Base-by-base conservation (phyloP, 1,140 invertebrate species). In the Hyles euphorbiae region DNA sequence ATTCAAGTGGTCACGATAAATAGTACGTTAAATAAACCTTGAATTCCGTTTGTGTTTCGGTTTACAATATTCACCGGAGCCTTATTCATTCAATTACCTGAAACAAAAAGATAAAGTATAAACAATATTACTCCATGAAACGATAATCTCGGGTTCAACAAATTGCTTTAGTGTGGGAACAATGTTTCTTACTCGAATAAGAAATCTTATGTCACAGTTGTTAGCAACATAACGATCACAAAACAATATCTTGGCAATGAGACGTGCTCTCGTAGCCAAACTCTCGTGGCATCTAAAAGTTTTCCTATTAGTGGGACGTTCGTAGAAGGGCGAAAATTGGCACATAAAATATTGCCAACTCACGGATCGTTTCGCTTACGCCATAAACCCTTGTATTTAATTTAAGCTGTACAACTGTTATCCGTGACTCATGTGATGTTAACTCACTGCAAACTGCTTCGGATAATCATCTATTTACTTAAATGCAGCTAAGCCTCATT, bases 81-180 rank as follows among this genome's bases (percentile, higher is more conserved):
- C 49, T 56, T 63, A 65, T 60, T 61, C 11, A 52, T 58, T 57
- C 65, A 77, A 65, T 81, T 81, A 81, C 81, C 81, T 83, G 78
- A 63, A 80, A 82, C 68, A 74, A 67, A 72, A 69, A 71, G 52
- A 66, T 3, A 40, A 55, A 34, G 57, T 54, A 40, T 34, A 12
- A 45, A 5, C 8, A 40, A 2, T 40, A 40, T 5, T 8, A 40
- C 4, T 40, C 36, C 36, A 40, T 2, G 8, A 40, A 40, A 40
- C 36, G 8, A 40, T 5, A 40, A 40, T 40, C 36, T 5, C 8
- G 8, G 2, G 5, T 40, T 5, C 36, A 40, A 40, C 8, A 40
- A 40, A 40, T 40, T 8, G 36, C 36, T 40, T 8, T 5, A 40
- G 1, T 40, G 4, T 40, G 36, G 8, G 8, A 5, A 40, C 8